Base-by-base conservation (phyloP, 2,797 vertebrate species). In the Cyprinodon diabolis region DNA sequence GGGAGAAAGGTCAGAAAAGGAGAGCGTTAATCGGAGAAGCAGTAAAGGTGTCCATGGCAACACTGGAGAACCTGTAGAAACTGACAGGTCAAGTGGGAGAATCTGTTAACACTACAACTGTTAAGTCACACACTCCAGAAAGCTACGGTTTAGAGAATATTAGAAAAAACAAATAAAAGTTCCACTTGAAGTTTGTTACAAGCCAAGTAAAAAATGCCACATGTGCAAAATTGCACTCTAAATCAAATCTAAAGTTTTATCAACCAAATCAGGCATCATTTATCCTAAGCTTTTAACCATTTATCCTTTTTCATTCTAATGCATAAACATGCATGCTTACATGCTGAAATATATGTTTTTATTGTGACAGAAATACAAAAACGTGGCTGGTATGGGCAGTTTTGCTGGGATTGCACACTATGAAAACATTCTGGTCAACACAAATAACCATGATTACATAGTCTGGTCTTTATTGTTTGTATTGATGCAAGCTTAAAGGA, bases 401-500 rank as follows among this genome's bases (percentile, higher is more conserved):
- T n/a, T 23, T 23, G 21, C 7, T 10, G 21, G 52, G 6, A 43
- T 43, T 43, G 40, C 40, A 43, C 7, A 5, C 7, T 43, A 43
- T 5, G 2, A n/a, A 55, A 7, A 12, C 10, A 65, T n/a, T 45
- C 43, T 45, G 62, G 17, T 21, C 40, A 45, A 23, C 2, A 65
- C 19, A 65, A 23, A 13, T 23, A 1, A 23, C 5, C 43, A 8
- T 45, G 40, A 63, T 45, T 65, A 45, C 2, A 52, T 54, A 40
- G 40, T 54, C 21, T n/a, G 13, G 12, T 11, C 54, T 30, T 11
- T 63, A 3, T 40, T 15, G 1, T 3, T 30, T 30, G 30, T 30
- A 2, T 30, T 30, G 2, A 30, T 30, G 30, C 30, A 30, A 30
- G 30, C 2, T 30, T 76, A 75, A 82, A 82, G 58, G 37, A 71